phyloP scores from a whole-genome alignment of 2,113 vertebrate species.

The Microtus richardsoni region DNA sequence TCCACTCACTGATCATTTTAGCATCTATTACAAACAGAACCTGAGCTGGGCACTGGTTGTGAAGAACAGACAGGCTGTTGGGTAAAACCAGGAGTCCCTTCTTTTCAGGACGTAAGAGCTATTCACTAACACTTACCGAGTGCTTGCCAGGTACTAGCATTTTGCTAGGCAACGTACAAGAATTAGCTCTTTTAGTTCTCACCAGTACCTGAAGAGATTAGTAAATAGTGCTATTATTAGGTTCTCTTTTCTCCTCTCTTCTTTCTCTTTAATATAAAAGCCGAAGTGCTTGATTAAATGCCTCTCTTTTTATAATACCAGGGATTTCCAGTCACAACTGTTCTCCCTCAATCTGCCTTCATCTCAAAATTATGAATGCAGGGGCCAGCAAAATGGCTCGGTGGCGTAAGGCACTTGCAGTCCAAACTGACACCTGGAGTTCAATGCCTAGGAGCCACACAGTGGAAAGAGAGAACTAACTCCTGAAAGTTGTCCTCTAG shows the following conservation, averaged over 20 bases:
- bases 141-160: not conserved
- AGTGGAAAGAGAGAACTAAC: not conserved
- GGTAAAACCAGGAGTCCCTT: not conserved
- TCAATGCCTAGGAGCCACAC: too few relatives aligned
- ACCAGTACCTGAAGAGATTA: not conserved
- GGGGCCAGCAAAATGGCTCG: not conserved
- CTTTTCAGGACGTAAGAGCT: constrained; percentile 24
- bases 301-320: not conserved
- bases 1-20: constrained; percentile 28
- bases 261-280: constrained; percentile 23
- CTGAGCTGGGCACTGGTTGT: not conserved
- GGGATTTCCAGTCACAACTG: not conserved
- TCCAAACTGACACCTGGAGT: not conserved
- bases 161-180: not conserved
- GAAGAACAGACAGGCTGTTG: not conserved
- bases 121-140: not conserved
- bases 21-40: constrained; percentile 28
- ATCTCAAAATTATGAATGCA: not conserved
- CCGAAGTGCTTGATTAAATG: not conserved
- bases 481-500: not conserved
- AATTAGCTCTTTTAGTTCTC: constrained; percentile 36
- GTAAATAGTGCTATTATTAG: not conserved
- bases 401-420: not conserved
- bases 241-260: constrained; percentile 15
- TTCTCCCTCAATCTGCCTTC: not conserved